A percentile compares a stretch with the other conserved stretches of the same genome.
Conservation (phyloP, 2,797 vertebrate genomes). For the Danionella dracula region DNA sequence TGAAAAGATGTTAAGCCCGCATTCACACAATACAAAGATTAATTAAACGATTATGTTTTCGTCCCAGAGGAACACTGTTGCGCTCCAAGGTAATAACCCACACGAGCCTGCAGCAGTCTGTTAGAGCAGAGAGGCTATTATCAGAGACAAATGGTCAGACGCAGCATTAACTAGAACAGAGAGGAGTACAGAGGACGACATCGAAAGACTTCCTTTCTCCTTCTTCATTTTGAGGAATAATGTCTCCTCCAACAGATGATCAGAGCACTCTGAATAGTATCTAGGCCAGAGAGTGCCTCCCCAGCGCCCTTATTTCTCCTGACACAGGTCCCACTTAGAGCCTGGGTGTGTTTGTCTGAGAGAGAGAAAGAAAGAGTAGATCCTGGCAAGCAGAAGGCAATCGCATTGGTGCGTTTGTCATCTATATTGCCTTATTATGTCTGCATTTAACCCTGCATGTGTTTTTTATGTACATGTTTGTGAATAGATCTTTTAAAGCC, state of each 20-base stretch:
- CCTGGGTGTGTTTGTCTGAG: not conserved
- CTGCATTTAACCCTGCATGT: slow-evolving; percentile 10
- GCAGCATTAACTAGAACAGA: slow-evolving; percentile 5
- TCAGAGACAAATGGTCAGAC: slow-evolving; percentile 30
- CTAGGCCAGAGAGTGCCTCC: slow-evolving; percentile 47
- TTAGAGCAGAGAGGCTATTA: slow-evolving; percentile 35
- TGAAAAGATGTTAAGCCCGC: not conserved
- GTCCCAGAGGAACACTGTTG: slow-evolving; percentile 27
- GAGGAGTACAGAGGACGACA: slow-evolving; percentile 7
- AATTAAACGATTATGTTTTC: slow-evolving; percentile 28
- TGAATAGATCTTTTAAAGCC: slow-evolving; percentile 1
- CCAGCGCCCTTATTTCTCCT: slow-evolving; percentile 35
- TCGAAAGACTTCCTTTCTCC: slow-evolving; percentile 17
- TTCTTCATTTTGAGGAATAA: slow-evolving; percentile 32
- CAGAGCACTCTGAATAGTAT: slow-evolving; percentile 42
- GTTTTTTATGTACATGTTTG: not conserved
- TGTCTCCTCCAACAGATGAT: slow-evolving; percentile 22
- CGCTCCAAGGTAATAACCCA: slow-evolving; percentile 38
- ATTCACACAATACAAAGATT: slow-evolving; percentile 9
- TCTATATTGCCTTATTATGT: slow-evolving; percentile 25
- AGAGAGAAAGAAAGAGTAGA: not conserved
- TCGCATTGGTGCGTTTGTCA: slow-evolving; percentile 39
- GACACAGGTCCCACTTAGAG: slow-evolving; percentile 28
- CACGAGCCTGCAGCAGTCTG: slow-evolving; percentile 29
- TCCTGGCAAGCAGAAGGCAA: slow-evolving; percentile 29